phyloP scores from a whole-genome alignment of 2,113 vertebrate species.

The Forbesichthys papilliferus region DNA sequence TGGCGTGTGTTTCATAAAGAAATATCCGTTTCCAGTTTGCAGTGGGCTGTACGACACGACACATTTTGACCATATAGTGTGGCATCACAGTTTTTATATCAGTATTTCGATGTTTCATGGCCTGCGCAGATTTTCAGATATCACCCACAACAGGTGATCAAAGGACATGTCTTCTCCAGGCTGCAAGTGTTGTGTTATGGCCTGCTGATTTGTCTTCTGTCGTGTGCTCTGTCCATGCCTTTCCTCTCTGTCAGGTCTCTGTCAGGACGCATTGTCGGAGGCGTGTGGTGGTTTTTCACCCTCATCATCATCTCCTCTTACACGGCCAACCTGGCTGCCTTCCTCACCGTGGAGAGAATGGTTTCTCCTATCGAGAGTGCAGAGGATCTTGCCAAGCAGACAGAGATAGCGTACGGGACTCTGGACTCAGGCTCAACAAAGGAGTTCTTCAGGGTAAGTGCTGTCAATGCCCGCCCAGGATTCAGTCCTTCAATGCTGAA shows the following conservation, averaged over 20 bases:
- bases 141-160: no score
- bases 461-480: not conserved
- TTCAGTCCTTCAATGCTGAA: slow-evolving; percentile 17
- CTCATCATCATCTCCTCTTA: slow-evolving; percentile 99
- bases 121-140: no score
- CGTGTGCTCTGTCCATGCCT: slow-evolving; percentile 38
- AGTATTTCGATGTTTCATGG: no score
- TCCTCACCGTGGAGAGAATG: slow-evolving; percentile 99
- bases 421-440: slow-evolving; percentile 99
- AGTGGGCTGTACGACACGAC: no score
- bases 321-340: slow-evolving; percentile 99
- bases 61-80: no score
- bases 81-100: no score
- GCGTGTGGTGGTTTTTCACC: slow-evolving; percentile 99
- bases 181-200: slow-evolving; percentile 14
- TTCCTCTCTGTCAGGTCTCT: slow-evolving; percentile 84
- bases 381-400: slow-evolving; percentile 98
- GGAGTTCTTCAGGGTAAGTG: slow-evolving; percentile 99
- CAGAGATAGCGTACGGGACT: slow-evolving; percentile 98
- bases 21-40: no score
- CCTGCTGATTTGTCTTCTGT: slow-evolving; percentile 32
- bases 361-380: slow-evolving; percentile 99
- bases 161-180: slow-evolving; percentile 1
- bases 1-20: no score
- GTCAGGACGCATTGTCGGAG: slow-evolving; percentile 97